Percentiles rank a stretch among this genome's conserved stretches.
These are phyloP conservation scores for Polyommatus icarus DNA, from an alignment of 2,888 invertebrate genomes.

Conservation along the genomic window DNA sequence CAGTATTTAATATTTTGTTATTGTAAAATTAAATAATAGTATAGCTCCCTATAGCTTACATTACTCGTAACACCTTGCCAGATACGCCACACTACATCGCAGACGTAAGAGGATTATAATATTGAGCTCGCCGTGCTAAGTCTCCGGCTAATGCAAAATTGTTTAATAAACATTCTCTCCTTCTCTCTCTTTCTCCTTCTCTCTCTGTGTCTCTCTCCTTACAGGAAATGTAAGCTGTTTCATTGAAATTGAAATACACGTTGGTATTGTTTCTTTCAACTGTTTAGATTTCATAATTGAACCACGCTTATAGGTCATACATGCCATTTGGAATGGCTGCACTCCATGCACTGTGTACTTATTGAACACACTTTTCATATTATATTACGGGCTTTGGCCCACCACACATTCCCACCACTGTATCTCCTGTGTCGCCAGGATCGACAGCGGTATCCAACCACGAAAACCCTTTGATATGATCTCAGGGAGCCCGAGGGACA, in stretches of 20 bases:
- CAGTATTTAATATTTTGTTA: too few species aligned
- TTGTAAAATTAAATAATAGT: not conserved
- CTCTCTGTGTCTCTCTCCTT: not conserved
- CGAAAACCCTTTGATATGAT: too few species aligned
- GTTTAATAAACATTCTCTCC: slow-evolving; percentile 55
- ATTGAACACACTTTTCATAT: too few species aligned
- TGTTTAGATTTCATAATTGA: too few species aligned
- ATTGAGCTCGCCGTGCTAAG: slow-evolving; percentile 50
- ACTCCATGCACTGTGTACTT: too few species aligned
- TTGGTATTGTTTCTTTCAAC: not conserved
- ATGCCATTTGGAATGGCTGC: too few species aligned
- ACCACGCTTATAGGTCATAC: too few species aligned
- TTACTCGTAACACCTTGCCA: not conserved
- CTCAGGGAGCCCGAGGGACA: too few species aligned
- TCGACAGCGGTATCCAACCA: too few species aligned
- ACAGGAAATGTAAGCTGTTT: not conserved
- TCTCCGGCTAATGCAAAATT: slow-evolving; percentile 52
- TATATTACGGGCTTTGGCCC: too few species aligned
- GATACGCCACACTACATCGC: slow-evolving; percentile 43
- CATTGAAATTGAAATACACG: not conserved
- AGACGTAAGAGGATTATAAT: slow-evolving; percentile 56
- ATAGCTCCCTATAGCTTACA: not conserved
- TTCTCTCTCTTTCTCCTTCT: slow-evolving; percentile 21
- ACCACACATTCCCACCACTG: too few species aligned
- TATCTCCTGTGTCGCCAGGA: too few species aligned